Evolutionary conservation across 2,888 invertebrate species (phyloP).

Genomic region (Archips xylosteana): DNA sequence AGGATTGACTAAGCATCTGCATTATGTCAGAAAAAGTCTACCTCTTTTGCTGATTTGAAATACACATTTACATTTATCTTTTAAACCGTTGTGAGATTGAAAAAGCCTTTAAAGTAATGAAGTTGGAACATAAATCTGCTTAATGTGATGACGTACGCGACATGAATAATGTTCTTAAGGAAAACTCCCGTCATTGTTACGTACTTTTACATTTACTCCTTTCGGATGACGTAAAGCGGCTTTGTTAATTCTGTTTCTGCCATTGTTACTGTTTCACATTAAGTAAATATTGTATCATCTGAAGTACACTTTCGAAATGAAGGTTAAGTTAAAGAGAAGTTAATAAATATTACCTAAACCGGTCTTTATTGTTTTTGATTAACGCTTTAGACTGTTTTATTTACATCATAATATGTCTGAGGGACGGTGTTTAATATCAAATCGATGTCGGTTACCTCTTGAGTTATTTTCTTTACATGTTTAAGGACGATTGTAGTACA

Average conservation of each 20-base stretch:
- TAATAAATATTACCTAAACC: background rate
- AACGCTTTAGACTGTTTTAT: background rate
- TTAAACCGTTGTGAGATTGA: constrained; percentile 40
- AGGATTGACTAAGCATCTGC: constrained; percentile 25
- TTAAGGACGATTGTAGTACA: background rate
- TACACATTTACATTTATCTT: constrained; percentile 42
- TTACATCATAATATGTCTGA: background rate
- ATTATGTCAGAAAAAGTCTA: constrained; percentile 25
- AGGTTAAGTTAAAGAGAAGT: background rate
- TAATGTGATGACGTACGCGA: constrained; percentile 43
- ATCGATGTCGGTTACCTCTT: too few relatives aligned
- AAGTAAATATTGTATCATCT: background rate
- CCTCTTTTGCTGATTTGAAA: constrained; percentile 35
- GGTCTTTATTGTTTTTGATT: background rate
- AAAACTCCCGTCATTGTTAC: constrained; percentile 40
- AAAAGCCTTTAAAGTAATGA: constrained; percentile 43
- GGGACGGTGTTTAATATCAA: background rate
- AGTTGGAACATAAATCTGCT: constrained; percentile 43
- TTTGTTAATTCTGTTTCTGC: constrained; percentile 34
- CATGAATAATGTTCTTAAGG: constrained; percentile 43
- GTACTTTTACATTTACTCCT: constrained; percentile 42
- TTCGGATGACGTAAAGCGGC: constrained; percentile 38
- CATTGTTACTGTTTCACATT: constrained; percentile 1
- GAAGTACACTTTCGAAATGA: background rate
- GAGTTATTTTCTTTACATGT: too few relatives aligned